Evolutionary conservation across 2,113 vertebrate species (phyloP), one percentile per base, ranked within the genome.

Genomic region (Leucoraja erinaceus): DNA sequence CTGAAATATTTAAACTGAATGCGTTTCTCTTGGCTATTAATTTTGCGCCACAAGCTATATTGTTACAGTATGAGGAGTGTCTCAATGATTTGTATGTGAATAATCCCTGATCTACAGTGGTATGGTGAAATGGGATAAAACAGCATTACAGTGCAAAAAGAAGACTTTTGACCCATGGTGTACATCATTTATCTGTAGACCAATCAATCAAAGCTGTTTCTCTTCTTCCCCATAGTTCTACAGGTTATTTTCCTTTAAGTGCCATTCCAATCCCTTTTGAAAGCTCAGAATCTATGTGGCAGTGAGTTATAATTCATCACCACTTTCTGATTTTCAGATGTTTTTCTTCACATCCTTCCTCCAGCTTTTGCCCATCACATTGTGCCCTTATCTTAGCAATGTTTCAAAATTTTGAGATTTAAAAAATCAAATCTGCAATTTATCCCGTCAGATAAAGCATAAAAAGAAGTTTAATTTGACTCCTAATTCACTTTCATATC

Each of bases 1-100:
- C 84, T 90, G 84, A n/a, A 90, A 90, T 61, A 68, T 12, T 16
- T 66, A 61, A n/a, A 20, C 84, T 68, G 84, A 66, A 66, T 66
- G 61, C n/a, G 5, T 54, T 56, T 83, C 79, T 83, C 56, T 28
- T 83, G 56, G 18, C 47, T 61, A 5, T 88, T 88, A 28, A 88
- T 31, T n/a, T 66, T 88, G 84, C 7, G 18, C 47, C 22, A 25
- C 47, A 83, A 83, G 8, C 38, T 56, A 83, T 56, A 66, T 90
- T 90, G 4, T 68, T 16, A 47, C 38, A 47, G 38, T 47, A 33
- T 18, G 5, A 90, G 28, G 81, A 61, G 54, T 22, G 59, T 54
- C 22, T 16, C 54, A 25, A 56, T 84, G 54, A 84, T 10, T 54
- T 54, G 22, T 84, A 59, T 59, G 18, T 59, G 22, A 54, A 84